Evolutionary conservation across 2,888 invertebrate species (phyloP), one percentile per base, ranked within the genome.

Genomic region (Dysmachus trigonus): DNA sequence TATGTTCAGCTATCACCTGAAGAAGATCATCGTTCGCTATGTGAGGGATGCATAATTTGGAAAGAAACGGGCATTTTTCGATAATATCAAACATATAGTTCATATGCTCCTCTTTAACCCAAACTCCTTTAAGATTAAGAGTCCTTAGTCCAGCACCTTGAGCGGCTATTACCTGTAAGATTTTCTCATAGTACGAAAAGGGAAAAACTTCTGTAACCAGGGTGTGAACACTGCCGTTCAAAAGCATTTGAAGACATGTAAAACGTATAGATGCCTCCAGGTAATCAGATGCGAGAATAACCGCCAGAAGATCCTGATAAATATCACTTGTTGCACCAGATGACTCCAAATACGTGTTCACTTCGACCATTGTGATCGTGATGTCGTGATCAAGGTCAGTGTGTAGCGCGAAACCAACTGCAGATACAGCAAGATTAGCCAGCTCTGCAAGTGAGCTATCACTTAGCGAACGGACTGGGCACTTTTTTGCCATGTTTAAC

Each of bases 401-500:
- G 79, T 92, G 91, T 85, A 92, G 90, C 73, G 94, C 93, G 89
- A 94, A 94, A 76, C 94, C 93, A 53, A 95, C 91, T 35, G 94
- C 93, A 90, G 94, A 94, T 82, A 95, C 95, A 86, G 94, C 90
- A 88, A 94, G 93, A 90, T 94, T 93, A 62, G 95, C 94, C 71
- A 95, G 93, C 88, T 94, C 91, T 22, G 94, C 94, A 88, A 95
- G 89, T 6, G 95, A 93, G 85, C 94, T 92, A 88, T 94, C 94
- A 91, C 94, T 94, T 82, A 95, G 91, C 41, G 93, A 93, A 33
- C 93, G 93, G 87, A 95, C 94, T 88, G 92, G 92, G 89, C 94
- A 93, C 90, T 93, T 95, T 72, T 95, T 95, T 81, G 95, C 94
- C 95, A 95, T 95, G n/a, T n/a, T n/a, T n/a, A n/a, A n/a, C n/a